Conservation (phyloP, 2,797 vertebrate genomes). For the Paedocypris micromegethes region DNA sequence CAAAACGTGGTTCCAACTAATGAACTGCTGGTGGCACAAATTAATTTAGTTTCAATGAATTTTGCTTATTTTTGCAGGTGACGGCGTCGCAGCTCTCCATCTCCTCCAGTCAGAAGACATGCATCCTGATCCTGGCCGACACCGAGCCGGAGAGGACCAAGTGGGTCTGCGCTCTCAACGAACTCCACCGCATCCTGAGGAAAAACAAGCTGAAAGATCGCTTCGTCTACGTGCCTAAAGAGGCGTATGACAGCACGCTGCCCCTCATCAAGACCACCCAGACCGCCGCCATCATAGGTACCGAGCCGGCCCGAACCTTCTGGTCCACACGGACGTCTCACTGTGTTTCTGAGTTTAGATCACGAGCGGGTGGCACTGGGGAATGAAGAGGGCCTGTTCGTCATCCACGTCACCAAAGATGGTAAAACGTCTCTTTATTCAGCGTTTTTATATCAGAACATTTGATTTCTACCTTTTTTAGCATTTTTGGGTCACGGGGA, state of each 20-base stretch:
- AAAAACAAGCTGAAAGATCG: constrained; percentile 98
- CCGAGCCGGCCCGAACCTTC: not conserved
- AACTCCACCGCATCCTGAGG: constrained; percentile 92
- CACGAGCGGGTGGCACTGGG: constrained; percentile 95
- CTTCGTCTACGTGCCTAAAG: constrained; percentile 93
- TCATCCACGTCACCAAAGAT: constrained; percentile 97
- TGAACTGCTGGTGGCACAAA: too few species aligned
- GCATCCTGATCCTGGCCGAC: constrained; percentile 91
- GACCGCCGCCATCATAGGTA: constrained; percentile 73
- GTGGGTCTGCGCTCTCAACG: constrained; percentile 91
- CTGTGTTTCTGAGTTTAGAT: constrained; percentile 67
- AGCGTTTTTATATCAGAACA: not conserved
- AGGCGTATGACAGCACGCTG: constrained; percentile 95
- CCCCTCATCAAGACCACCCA: constrained; percentile 98
- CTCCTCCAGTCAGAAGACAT: constrained; percentile 84
- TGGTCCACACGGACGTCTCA: not conserved
- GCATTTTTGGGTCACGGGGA: too few species aligned
- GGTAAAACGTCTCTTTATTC: constrained; percentile 68
- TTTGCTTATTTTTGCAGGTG: constrained; percentile 69
- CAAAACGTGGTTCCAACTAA: too few species aligned
- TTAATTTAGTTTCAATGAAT: too few species aligned
- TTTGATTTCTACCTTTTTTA: too few species aligned
- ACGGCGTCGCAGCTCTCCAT: constrained; percentile 93
- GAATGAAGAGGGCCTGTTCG: constrained; percentile 95
- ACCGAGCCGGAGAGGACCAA: constrained; percentile 91